Percentiles rank a stretch among this genome's conserved stretches.
phyloP scores from a whole-genome alignment of 2,888 invertebrate species.

The Tinea trinotella region DNA sequence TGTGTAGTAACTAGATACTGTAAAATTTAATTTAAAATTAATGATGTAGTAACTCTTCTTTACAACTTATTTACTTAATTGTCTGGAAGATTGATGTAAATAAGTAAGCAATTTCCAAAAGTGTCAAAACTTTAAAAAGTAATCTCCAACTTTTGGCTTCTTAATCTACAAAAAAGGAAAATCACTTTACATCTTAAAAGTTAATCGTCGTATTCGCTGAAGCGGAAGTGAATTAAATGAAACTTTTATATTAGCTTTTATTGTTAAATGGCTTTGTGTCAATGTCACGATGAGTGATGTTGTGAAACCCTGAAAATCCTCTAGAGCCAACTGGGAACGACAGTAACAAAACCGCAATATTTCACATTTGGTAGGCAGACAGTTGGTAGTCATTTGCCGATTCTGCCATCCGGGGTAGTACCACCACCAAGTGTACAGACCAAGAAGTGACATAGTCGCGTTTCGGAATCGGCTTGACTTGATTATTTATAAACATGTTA shows the following conservation, averaged over 20 bases:
- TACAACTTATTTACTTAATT: neutral
- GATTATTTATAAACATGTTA: too few relatives aligned
- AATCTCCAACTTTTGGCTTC: slow-evolving; percentile 1
- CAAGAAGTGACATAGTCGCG: too few relatives aligned
- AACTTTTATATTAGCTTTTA: slow-evolving; percentile 11
- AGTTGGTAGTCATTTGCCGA: too few relatives aligned
- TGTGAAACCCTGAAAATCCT: neutral
- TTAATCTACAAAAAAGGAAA: slow-evolving; percentile 6
- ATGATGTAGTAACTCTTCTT: neutral
- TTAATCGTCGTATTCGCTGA: neutral
- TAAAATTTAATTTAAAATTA: neutral
- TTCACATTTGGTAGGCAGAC: too few relatives aligned
- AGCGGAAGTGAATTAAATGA: neutral
- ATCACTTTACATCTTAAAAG: slow-evolving; percentile 1
- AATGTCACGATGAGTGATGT: neutral
- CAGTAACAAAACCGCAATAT: neutral
- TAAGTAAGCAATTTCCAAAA: neutral
- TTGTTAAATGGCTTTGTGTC: neutral
- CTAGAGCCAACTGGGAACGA: neutral
- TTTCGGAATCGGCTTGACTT: too few relatives aligned
- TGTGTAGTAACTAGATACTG: neutral
- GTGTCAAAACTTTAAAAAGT: neutral
- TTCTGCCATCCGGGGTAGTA: too few relatives aligned
- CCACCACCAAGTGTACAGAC: too few relatives aligned
- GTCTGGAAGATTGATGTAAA: neutral